Conservation (phyloP, 2,797 vertebrate species). For the Rhinella marina region DNA sequence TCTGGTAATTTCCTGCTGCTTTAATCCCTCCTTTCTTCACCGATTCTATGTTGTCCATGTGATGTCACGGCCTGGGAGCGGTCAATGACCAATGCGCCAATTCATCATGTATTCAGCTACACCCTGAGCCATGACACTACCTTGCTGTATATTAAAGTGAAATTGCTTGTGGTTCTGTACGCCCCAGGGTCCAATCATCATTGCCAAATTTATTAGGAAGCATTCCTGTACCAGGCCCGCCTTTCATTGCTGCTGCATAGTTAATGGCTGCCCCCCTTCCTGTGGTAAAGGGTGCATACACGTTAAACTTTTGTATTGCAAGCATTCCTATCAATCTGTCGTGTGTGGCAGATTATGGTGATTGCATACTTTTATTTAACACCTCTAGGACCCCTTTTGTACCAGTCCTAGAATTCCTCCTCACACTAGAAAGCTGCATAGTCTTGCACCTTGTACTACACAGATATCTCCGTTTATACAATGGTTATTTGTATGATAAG, state of each 20-base stretch:
- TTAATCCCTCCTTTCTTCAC: too few relatives aligned
- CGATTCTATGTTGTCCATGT: too few relatives aligned
- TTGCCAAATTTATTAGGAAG: not conserved
- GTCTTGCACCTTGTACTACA: not conserved
- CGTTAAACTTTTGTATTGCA: not conserved
- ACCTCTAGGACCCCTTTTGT: not conserved
- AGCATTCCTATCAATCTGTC: slow-evolving; percentile 2
- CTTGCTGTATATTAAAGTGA: too few relatives aligned
- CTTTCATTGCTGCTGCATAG: not conserved
- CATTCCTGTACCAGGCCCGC: too few relatives aligned
- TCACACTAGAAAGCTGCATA: not conserved
- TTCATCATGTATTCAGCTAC: too few relatives aligned
- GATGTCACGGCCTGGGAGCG: too few relatives aligned
- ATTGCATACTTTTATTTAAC: not conserved
- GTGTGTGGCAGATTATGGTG: not conserved
- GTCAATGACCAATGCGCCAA: too few relatives aligned
- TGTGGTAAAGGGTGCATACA: not conserved
- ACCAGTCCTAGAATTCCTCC: not conserved
- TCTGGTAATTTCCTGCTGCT: too few relatives aligned
- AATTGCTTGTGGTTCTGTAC: not conserved
- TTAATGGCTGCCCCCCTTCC: not conserved
- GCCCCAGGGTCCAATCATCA: not conserved
- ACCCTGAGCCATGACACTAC: too few relatives aligned
- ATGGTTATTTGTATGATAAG: slow-evolving; percentile 4
- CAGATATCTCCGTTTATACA: not conserved